phyloP scores from a whole-genome alignment of 2,113 vertebrate species.

The Ceyx margarethae region DNA sequence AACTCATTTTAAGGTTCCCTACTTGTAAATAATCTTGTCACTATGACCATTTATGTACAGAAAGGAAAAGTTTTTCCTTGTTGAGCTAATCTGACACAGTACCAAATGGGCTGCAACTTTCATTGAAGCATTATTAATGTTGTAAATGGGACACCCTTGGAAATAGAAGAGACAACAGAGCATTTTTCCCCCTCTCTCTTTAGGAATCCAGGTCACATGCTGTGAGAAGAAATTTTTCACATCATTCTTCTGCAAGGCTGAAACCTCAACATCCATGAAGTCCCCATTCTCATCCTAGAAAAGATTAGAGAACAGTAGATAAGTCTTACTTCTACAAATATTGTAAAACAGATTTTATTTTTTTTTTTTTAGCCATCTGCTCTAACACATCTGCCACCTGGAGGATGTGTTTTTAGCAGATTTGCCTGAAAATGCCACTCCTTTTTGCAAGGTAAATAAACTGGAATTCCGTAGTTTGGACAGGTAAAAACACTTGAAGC shows the following conservation, averaged over 20 bases:
- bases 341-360: constrained; percentile 46
- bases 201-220: constrained; percentile 67
- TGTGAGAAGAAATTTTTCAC: constrained; percentile 68
- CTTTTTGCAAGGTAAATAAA: constrained; percentile 30
- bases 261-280: constrained; percentile 48
- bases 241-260: constrained; percentile 36
- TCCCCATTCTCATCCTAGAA: constrained; percentile 45
- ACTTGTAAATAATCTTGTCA: neutral
- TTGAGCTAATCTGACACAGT: neutral
- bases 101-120: neutral
- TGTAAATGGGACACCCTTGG: neutral
- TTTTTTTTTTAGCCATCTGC: neutral
- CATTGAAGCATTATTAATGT: neutral
- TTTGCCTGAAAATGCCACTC: neutral
- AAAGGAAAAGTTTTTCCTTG: neutral
- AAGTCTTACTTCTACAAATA: constrained; percentile 53
- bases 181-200: constrained; percentile 41
- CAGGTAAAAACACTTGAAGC: neutral
- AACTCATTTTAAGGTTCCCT: neutral
- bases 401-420: neutral
- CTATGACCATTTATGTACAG: neutral
- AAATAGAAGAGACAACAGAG: neutral
- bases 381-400: neutral
- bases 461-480: neutral
- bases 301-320: constrained; percentile 62